phyloP scores from a whole-genome alignment of 2,113 vertebrate species.

The Todiramphus chloris region DNA sequence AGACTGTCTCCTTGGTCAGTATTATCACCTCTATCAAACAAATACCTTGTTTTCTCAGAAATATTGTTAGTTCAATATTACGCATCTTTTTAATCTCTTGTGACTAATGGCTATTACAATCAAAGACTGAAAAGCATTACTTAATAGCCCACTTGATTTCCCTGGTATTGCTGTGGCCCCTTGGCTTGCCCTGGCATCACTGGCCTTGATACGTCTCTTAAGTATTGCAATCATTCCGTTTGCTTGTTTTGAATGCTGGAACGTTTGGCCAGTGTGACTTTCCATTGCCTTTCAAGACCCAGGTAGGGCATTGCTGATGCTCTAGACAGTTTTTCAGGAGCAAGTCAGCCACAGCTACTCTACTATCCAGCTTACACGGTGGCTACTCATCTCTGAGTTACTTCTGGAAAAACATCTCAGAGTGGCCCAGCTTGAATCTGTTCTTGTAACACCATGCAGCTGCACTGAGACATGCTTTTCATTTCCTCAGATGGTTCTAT shows the following conservation, averaged over 20 bases:
- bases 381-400: background rate
- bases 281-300: background rate
- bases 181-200: background rate
- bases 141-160: background rate
- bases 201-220: background rate
- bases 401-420: background rate
- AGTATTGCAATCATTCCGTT: background rate
- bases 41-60: background rate
- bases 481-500: background rate
- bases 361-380: accelerated
- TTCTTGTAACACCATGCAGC: accelerated
- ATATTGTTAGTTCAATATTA: background rate
- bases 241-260: background rate
- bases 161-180: background rate
- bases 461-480: background rate
- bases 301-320: background rate
- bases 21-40: background rate
- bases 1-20: background rate
- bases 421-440: background rate
- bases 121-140: background rate
- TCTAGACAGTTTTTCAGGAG: background rate
- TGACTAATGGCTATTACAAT: background rate
- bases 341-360: background rate
- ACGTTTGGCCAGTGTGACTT: background rate
- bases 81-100: background rate